Conservation (phyloP, 2,113 vertebrate genomes). For the Triplophysa tibetana region DNA sequence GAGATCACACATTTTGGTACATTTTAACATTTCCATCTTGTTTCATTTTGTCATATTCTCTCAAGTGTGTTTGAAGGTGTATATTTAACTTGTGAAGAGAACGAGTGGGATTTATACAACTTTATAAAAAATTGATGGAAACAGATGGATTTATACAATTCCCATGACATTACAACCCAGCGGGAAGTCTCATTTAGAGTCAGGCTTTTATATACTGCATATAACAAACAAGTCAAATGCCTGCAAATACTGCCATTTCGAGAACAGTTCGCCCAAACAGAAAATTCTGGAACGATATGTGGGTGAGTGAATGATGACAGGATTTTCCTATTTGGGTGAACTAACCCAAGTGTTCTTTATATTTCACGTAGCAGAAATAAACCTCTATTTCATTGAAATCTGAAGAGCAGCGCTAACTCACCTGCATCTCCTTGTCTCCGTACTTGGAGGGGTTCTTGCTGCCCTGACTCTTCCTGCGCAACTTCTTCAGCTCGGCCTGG, state of each 20-base stretch:
- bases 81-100: background rate
- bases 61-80: background rate
- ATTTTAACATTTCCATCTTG: background rate
- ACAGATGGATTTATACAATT: background rate
- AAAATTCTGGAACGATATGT: background rate
- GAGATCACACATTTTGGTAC: background rate
- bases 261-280: background rate
- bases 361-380: background rate
- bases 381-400: background rate
- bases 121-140: background rate
- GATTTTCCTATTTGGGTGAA: background rate
- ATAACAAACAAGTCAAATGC: background rate
- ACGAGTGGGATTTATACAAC: background rate
- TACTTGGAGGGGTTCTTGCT: constrained; percentile 88
- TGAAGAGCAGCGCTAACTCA: constrained; percentile 54
- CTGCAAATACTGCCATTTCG: background rate
- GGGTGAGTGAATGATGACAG: background rate
- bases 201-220: background rate
- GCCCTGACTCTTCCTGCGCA: constrained; percentile 87
- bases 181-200: background rate
- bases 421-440: constrained; percentile 90
- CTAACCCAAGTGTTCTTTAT: too few relatives aligned
- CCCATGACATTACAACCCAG: background rate
- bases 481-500: constrained; percentile 85
- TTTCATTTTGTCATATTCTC: background rate